Base-by-base conservation (phyloP, 2,888 invertebrate species). In the Tenthredo distinguenda region DNA sequence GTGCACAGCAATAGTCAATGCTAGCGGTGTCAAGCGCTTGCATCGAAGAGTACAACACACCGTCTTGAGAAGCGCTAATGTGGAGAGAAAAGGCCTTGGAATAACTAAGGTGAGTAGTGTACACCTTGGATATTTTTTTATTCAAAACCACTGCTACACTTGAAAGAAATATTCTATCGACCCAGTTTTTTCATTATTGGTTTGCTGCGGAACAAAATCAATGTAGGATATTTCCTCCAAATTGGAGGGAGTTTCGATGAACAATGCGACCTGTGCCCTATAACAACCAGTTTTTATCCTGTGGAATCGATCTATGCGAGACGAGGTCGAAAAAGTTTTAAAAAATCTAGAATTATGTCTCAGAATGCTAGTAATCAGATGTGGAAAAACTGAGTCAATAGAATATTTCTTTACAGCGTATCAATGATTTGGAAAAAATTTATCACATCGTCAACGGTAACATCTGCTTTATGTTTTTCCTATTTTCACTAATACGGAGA, bases 41-140 rank as follows among this genome's bases (percentile, higher is more conserved):
- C 98, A 99, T 90, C 97, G 97, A 88, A 95, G 99, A 87, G 99
- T 99, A 2, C 97, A 98, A 89, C 97, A 97, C 88, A 96, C 97
- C 0, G 96, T 97, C 4, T 94, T 99, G 1, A 97, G 97, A 90
- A 98, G 97, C 88, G 98, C 98, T 1, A 98, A 97, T 89, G 96
- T 99, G 5, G 97, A 98, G 91, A 95, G 97, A 86, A 97, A 97
- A 93, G 98, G 99, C 12, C 95, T 98, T 50, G 99, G 99, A 47
- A 96, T 98, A 77, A 97, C 97, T 65, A 98, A 98, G 96, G 98
- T 98, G 95, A 92, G 43, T 77, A 34, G 2, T 37, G 5, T 18
- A 50, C 18, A 50, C 18, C 50, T 50, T 18, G 50, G 2, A 18
- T 18, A 50, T 50, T 18, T 18, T 50, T 50, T 50, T 15, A 50